phyloP scores from a whole-genome alignment of 1,140 invertebrate genomes.

The Zaprionus ghesquierei region DNA sequence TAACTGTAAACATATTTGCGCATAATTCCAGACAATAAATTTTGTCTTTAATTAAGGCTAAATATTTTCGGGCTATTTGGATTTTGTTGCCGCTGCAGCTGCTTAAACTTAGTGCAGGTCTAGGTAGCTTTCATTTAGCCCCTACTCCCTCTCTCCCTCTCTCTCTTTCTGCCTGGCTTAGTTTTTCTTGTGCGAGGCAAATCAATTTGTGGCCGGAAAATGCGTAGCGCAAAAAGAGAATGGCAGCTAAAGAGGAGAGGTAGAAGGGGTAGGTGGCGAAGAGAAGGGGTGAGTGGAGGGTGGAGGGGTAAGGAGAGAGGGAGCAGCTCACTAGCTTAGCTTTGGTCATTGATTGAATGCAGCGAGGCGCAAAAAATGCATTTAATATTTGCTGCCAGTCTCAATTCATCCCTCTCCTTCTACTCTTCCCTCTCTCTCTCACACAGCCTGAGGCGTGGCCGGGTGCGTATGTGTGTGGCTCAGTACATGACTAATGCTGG shows the following conservation, averaged over 20 bases:
- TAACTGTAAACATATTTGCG: background rate
- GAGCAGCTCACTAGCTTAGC: background rate
- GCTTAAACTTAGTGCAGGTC: too few relatives aligned
- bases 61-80: background rate
- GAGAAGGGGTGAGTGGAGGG: background rate
- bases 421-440: too few relatives aligned
- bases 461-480: background rate
- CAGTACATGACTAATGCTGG: constrained; percentile 42
- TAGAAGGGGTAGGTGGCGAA: background rate
- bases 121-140: background rate
- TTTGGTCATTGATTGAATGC: constrained; percentile 24
- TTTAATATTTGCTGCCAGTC: constrained; percentile 46
- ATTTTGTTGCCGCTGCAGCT: too few relatives aligned
- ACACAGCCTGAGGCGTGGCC: background rate
- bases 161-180: background rate
- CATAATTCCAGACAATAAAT: background rate
- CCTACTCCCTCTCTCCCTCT: background rate
- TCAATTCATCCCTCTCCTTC: background rate
- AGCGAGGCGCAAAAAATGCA: constrained; percentile 37
- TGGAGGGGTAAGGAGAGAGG: background rate
- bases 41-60: background rate
- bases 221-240: background rate
- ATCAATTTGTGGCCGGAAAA: background rate
- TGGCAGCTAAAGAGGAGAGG: background rate
- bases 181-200: background rate